A percentile compares a stretch with the other conserved stretches of the same genome.
These are phyloP conservation scores for Oppia nitens DNA, from an alignment of 1,140 invertebrate species.

Conservation along the genomic window DNA sequence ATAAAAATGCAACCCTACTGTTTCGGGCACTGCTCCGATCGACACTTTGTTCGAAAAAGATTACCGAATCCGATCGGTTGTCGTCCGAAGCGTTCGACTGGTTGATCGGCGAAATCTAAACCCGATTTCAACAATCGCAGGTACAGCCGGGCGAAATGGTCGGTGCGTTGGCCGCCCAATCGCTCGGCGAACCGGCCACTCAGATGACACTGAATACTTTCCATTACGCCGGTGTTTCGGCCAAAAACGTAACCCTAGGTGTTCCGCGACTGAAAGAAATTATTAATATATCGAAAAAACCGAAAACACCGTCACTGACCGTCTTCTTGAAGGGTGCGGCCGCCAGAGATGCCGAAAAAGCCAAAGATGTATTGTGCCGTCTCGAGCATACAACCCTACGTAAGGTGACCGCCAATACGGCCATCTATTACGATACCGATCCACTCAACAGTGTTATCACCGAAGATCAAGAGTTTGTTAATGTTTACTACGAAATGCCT, in stretches of 20 bases:
- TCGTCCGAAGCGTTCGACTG: slow-evolving; percentile 95
- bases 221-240: slow-evolving; percentile 99
- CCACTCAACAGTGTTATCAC: slow-evolving; percentile 93
- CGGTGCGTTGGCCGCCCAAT: slow-evolving; percentile 92
- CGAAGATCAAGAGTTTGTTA: slow-evolving; percentile 99
- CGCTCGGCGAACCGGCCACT: slow-evolving; percentile 94
- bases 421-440: slow-evolving; percentile 99
- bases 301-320: slow-evolving; percentile 95
- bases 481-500: slow-evolving; percentile 99
- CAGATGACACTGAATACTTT: slow-evolving; percentile 99
- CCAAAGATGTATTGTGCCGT: slow-evolving; percentile 89
- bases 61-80: slow-evolving; percentile 86
- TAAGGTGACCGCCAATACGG: slow-evolving; percentile 94
- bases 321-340: slow-evolving; percentile 90
- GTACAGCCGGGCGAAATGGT: slow-evolving; percentile 95
- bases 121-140: slow-evolving; percentile 91
- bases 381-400: slow-evolving; percentile 92
- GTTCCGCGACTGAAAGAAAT: slow-evolving; percentile 93
- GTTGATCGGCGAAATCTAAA: slow-evolving; percentile 98
- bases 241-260: slow-evolving; percentile 98
- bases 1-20: slow-evolving; percentile 91
- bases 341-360: slow-evolving; percentile 93
- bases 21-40: slow-evolving; percentile 92
- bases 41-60: slow-evolving; percentile 82
- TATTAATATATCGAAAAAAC: slow-evolving; percentile 97